Conservation (phyloP, 2,888 invertebrate genomes). For the Ophonus ardosiacus region DNA sequence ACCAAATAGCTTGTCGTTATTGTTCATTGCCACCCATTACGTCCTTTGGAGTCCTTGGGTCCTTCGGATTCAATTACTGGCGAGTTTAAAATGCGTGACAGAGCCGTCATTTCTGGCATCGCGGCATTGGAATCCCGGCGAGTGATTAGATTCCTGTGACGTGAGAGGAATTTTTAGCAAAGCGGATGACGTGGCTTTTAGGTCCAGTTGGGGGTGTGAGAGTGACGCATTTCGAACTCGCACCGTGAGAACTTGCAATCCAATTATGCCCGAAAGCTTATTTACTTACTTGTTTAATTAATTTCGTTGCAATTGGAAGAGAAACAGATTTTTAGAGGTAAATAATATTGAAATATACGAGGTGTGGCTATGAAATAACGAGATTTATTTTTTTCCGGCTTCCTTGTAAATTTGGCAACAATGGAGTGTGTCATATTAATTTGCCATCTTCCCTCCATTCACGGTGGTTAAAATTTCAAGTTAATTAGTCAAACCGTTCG, state of each 20-base stretch:
- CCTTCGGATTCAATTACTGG: constrained; percentile 12
- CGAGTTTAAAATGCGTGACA: constrained; percentile 22
- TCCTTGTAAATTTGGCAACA: no score
- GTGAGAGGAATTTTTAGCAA: constrained; percentile 20
- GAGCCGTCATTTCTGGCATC: constrained; percentile 17
- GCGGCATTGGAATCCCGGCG: constrained; percentile 9
- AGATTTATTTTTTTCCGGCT: no score
- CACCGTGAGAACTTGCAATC: constrained; percentile 10
- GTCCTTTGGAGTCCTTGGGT: neutral
- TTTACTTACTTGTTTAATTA: constrained; percentile 11
- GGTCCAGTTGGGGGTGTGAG: neutral
- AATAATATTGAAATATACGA: neutral
- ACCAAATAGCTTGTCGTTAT: neutral
- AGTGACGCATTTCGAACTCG: neutral
- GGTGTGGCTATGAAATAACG: no score
- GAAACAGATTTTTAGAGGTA: neutral
- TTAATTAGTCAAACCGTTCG: no score
- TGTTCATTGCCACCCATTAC: neutral
- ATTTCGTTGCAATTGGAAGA: constrained; percentile 13
- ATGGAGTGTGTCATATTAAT: no score
- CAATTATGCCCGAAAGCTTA: constrained; percentile 22
- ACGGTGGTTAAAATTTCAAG: no score
- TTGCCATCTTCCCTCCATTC: no score
- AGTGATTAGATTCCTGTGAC: constrained; percentile 16
- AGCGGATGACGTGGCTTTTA: neutral